These are phyloP conservation scores for Epicampocera succincta DNA, from an alignment of 2,888 invertebrate genomes.

Conservation along the genomic window DNA sequence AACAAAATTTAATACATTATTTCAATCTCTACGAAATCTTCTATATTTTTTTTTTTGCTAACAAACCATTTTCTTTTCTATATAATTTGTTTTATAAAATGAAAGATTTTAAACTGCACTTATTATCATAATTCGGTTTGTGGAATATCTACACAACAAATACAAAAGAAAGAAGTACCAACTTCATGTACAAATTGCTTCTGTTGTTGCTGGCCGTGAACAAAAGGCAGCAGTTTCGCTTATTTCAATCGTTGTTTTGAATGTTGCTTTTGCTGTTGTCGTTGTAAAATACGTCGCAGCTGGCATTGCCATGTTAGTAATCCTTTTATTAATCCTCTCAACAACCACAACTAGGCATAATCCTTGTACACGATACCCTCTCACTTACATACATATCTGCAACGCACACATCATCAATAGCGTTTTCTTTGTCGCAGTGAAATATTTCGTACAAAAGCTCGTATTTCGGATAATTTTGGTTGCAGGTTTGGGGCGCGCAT, in stretches of 20 bases:
- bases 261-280: conserved; percentile 55
- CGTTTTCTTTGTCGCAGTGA: neutral
- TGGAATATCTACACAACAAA: conserved; percentile 7
- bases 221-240: neutral
- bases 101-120: conserved; percentile 39
- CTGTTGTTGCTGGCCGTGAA: conserved; percentile 1
- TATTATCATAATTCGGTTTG: conserved; percentile 56
- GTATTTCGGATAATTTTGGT: conserved; percentile 7
- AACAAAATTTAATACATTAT: no score
- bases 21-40: no score
- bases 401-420: neutral
- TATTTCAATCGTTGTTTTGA: neutral
- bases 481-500: conserved; percentile 9
- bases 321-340: conserved; percentile 67
- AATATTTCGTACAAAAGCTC: neutral
- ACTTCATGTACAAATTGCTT: conserved; percentile 15
- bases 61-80: conserved; percentile 31
- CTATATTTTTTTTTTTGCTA: no score
- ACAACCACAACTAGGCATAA: conserved; percentile 68
- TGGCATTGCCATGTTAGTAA: conserved; percentile 63
- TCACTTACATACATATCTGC: conserved; percentile 19
- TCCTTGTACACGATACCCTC: conserved; percentile 44
- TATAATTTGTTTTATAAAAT: conserved; percentile 18
- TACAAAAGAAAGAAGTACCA: neutral
- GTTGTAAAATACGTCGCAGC: conserved; percentile 65